Evolutionary conservation across 2,797 vertebrate genomes (phyloP).

Genomic region (Danio jaintianensis): DNA sequence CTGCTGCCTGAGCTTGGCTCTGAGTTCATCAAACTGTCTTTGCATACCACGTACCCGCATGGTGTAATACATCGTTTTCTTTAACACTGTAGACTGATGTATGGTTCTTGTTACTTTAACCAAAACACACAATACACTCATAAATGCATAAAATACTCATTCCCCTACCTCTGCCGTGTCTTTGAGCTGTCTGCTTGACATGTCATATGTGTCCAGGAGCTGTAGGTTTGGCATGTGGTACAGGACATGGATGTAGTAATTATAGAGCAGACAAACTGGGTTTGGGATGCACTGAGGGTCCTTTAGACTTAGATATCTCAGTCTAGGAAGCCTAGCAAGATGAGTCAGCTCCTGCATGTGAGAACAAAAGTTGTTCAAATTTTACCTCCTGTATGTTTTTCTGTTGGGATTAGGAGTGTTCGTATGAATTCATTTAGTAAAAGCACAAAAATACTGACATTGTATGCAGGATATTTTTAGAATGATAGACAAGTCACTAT

Average conservation of each 20-base stretch:
- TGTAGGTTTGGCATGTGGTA: conserved; percentile 88
- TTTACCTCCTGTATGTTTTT: not conserved
- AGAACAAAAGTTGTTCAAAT: conserved; percentile 1
- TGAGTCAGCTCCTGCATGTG: conserved; percentile 83
- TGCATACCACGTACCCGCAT: conserved; percentile 83
- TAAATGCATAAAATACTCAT: conserved; percentile 4
- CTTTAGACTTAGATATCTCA: conserved; percentile 84
- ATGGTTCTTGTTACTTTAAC: conserved; percentile 37
- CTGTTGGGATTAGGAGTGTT: not conserved
- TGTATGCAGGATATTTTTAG: not conserved
- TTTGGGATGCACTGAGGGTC: conserved; percentile 84
- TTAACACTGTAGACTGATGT: conserved; percentile 84
- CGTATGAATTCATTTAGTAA: not conserved
- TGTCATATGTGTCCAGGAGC: conserved; percentile 83
- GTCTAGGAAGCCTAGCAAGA: conserved; percentile 75
- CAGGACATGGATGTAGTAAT: conserved; percentile 87
- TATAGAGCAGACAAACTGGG: conserved; percentile 87
- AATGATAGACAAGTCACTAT: not conserved
- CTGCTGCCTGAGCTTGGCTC: conserved; percentile 76
- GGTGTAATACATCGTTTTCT: conserved; percentile 93
- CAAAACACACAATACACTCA: conserved; percentile 3
- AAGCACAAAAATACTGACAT: not conserved
- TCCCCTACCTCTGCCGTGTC: conserved; percentile 84
- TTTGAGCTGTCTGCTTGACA: conserved; percentile 83
- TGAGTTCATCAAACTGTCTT: conserved; percentile 77